Evolutionary conservation across 1,140 invertebrate species (phyloP), one percentile per base, ranked within the genome.

Genomic region (Leptonema lineaticorne): DNA sequence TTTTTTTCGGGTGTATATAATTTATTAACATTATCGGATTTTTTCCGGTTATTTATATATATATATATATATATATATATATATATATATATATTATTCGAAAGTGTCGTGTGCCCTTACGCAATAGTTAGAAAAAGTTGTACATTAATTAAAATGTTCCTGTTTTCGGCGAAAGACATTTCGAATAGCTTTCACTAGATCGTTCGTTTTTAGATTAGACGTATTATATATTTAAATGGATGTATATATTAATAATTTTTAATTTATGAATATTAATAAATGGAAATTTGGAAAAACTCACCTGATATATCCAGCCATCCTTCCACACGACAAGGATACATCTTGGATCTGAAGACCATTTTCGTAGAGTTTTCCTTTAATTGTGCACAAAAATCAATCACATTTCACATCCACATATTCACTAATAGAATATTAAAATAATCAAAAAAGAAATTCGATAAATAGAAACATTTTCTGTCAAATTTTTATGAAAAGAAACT

Each of bases 271-370:
- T 56, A 56, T 5, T 22, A 56, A 56, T 7, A 48, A 14, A 20
- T 8, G 45, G 8, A 26, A 27, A 59, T 59, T 16, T 16, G 20
- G 11, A 33, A 62, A 62, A 20, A 50, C 45, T 64, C 24, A 64
- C 88, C 88, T 75, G 85, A 87, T 80, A 87, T 83, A 77, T 88
- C 86, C 62, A 90, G 77, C 88, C 88, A 90, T 71, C 88, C 88
- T 80, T 90, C 88, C 27, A 88, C 86, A 28, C 88, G 80, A 76
- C 86, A 88, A 48, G 88, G 88, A 76, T 86, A 89, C 71, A 78
- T 74, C 63, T 76, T 69, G 27, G 73, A 58, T 69, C 77, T 73
- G 67, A 74, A 74, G 65, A 74, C 77, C 78, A 81, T 81, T n/a
- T n/a, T n/a, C 69, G 76, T 80, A 71, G 75, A 74, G 68, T 73